Evolutionary conservation across 2,797 vertebrate species (phyloP), one percentile per base, ranked within the genome.

Genomic region (Sarcophilus harrisii): DNA sequence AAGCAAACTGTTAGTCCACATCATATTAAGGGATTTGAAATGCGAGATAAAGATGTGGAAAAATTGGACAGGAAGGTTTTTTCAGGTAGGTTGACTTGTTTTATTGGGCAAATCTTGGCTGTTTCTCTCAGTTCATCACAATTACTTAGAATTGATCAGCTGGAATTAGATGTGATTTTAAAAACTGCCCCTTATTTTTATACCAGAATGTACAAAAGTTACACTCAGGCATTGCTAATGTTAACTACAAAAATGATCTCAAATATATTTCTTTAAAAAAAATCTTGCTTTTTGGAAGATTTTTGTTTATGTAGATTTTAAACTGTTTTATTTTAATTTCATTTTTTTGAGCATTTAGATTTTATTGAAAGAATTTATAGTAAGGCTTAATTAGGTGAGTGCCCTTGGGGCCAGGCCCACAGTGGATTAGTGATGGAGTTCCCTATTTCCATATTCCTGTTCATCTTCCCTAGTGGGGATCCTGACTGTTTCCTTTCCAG

Each of bases 71-170:
- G 92, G 96, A 97, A 95, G 60, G 94, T 94, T 93, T 92, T 0
- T n/a, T 95, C 93, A 95, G 98, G 98, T 99, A 94, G 92, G 97
- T 95, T 94, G 28, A 49, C 95, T 92, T 93, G 93, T 0, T 29
- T 93, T 96, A 5, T 30, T 95, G 2, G 94, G 8, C 93, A 3
- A n/a, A 12, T 90, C 95, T 97, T 92, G 91, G 92, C 13, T 94
- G 90, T 60, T 57, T 32, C 11, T 32, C n/a, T 96, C 27, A 0
- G 8, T 93, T 57, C 49, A 32, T 10, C 30, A 58, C 32, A 49
- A 18, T 59, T 52, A 29, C 16, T 92, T 58, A 81, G 58, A 58
- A 49, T 58, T 52, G 45, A 29, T 93, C 38, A 81, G 9, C 6
- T 58, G 45, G 6, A 58, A 87, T 57, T 93, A 3, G 30, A 54